These are phyloP conservation scores for Melanocharis versteri DNA, from an alignment of 2,113 vertebrate genomes.

Conservation along the genomic window DNA sequence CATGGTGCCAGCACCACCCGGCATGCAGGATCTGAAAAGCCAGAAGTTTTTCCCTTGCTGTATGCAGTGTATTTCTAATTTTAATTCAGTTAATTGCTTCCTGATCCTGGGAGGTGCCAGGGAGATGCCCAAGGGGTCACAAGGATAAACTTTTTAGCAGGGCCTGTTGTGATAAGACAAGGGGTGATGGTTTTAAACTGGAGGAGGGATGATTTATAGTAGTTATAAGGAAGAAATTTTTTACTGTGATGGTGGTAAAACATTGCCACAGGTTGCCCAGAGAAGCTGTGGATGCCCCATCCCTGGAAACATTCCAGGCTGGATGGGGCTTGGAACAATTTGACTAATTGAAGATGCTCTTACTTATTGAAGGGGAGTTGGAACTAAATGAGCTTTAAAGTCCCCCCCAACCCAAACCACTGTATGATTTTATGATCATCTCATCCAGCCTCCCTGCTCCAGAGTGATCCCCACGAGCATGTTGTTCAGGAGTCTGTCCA, in stretches of 20 bases:
- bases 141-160: not conserved
- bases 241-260: not conserved
- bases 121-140: not conserved
- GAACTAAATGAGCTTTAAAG: not conserved
- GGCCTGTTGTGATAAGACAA: not conserved
- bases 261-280: not conserved
- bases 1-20: accelerated
- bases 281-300: not conserved
- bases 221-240: not conserved
- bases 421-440: not conserved
- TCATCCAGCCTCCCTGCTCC: not conserved
- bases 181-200: not conserved
- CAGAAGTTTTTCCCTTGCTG: not conserved
- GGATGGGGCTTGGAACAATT: too few relatives aligned
- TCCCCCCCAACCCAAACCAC: not conserved
- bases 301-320: not conserved
- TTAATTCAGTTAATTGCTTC: not conserved
- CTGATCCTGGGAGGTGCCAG: not conserved
- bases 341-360: not conserved
- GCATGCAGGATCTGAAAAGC: not conserved
- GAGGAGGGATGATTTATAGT: not conserved
- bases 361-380: not conserved
- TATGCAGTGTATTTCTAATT: accelerated
- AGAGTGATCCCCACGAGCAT: not conserved
- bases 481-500: not conserved